A percentile compares a stretch with the other conserved stretches of the same genome.
These are phyloP conservation scores for Capitulum mitella DNA, from an alignment of 2,888 invertebrate species.

Conservation along the genomic window DNA sequence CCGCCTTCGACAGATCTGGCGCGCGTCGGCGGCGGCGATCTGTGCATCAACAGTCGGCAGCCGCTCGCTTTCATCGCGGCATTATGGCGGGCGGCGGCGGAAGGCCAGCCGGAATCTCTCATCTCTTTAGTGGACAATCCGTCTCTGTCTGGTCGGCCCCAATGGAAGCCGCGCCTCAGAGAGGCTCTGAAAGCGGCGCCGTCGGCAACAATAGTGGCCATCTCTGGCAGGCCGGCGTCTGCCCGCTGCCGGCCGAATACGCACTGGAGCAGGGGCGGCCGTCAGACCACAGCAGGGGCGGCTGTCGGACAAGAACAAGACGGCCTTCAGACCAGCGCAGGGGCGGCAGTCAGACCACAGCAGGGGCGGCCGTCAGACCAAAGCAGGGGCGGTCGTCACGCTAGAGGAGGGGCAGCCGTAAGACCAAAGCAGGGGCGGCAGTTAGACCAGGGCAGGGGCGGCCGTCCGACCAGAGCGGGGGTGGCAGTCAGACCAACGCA, in stretches of 20 bases:
- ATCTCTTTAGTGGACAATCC: constrained; percentile 9
- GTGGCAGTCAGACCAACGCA: no score
- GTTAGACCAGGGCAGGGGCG: no score
- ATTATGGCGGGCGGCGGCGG: neutral
- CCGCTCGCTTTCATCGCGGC: neutral
- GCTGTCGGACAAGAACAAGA: no score
- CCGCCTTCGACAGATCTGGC: no score
- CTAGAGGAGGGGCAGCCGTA: no score
- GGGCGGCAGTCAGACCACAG: neutral
- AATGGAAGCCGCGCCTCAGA: neutral
- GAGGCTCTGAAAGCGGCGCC: neutral
- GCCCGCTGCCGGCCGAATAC: neutral
- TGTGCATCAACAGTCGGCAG: neutral
- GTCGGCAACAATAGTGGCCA: neutral
- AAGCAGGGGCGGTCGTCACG: no score
- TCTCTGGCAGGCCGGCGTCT: neutral
- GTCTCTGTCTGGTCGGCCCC: neutral
- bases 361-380: no score
- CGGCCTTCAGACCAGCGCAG: neutral
- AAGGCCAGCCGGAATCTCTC: neutral
- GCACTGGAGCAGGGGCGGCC: neutral
- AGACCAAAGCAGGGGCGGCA: no score
- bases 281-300: neutral
- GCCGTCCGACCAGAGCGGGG: no score
- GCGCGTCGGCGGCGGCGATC: neutral